Conservation (phyloP, 2,888 invertebrate species). For the Metallyticus violacea region DNA sequence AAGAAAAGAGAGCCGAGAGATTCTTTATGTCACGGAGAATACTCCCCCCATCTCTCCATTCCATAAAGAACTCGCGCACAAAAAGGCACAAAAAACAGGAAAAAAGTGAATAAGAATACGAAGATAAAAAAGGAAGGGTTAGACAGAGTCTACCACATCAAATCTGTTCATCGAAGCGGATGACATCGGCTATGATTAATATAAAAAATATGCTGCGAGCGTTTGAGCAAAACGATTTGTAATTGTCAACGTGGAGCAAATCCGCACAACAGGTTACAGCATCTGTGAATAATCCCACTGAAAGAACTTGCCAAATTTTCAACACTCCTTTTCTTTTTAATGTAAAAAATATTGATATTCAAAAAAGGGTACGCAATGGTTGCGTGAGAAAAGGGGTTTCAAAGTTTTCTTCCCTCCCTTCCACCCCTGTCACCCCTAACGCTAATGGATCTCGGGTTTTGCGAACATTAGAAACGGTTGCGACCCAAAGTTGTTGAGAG, state of each 20-base stretch:
- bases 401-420: too few species aligned
- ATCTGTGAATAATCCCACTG: not conserved
- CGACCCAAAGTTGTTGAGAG: too few species aligned
- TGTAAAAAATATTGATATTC: not conserved
- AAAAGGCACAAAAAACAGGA: not conserved
- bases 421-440: not conserved
- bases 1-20: not conserved
- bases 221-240: conserved; percentile 26
- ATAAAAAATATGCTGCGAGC: conserved; percentile 25
- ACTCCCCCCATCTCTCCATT: not conserved
- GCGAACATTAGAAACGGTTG: too few species aligned
- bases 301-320: not conserved
- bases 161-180: conserved; percentile 25
- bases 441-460: too few species aligned
- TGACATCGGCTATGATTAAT: conserved; percentile 27
- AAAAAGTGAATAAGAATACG: not conserved
- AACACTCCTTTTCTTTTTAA: too few species aligned
- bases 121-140: not conserved
- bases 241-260: conserved; percentile 25
- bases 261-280: not conserved
- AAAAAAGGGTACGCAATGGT: too few species aligned
- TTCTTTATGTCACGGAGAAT: not conserved
- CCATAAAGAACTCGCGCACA: not conserved
- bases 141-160: conserved; percentile 15
- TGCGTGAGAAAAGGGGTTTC: not conserved